A percentile compares a stretch with the other conserved stretches of the same genome.
Evolutionary conservation across 2,888 invertebrate species (phyloP).

Genomic region (Eledona agricola): DNA sequence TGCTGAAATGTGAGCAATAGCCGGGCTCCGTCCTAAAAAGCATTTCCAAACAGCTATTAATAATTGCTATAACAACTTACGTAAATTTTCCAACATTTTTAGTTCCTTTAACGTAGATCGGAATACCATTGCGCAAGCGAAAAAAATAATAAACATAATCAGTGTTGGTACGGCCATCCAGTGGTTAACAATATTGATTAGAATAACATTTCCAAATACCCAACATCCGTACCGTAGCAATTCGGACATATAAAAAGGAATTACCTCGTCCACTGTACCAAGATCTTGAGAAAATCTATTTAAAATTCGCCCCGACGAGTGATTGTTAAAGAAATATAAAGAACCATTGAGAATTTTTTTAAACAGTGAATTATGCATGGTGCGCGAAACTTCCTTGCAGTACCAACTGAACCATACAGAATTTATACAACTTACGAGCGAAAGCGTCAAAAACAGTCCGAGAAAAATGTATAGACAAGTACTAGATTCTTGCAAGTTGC

Average conservation of each 20-base stretch:
- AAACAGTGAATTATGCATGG: neutral
- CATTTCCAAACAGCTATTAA: conserved; percentile 11
- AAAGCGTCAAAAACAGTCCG: neutral
- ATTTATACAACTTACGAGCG: neutral
- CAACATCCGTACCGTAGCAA: neutral
- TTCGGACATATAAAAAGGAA: neutral
- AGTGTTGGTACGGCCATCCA: conserved; percentile 3
- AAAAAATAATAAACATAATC: neutral
- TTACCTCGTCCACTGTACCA: neutral
- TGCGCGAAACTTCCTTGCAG: neutral
- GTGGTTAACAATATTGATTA: neutral
- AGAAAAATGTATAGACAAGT: conserved; percentile 1
- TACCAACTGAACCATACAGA: neutral
- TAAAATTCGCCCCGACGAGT: conserved; percentile 4
- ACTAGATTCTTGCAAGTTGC: neutral
- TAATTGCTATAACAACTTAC: neutral
- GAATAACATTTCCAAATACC: neutral
- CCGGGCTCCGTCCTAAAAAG: conserved; percentile 1
- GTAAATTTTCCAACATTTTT: neutral
- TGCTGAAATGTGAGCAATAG: neutral
- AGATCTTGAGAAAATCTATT: conserved; percentile 3
- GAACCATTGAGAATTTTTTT: neutral
- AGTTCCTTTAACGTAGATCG: neutral
- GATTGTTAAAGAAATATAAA: conserved; percentile 3
- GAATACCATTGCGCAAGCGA: neutral